Percentiles rank a stretch among this genome's conserved stretches.
Conservation (phyloP, 1,140 invertebrate genomes). For the Drosophila lini region DNA sequence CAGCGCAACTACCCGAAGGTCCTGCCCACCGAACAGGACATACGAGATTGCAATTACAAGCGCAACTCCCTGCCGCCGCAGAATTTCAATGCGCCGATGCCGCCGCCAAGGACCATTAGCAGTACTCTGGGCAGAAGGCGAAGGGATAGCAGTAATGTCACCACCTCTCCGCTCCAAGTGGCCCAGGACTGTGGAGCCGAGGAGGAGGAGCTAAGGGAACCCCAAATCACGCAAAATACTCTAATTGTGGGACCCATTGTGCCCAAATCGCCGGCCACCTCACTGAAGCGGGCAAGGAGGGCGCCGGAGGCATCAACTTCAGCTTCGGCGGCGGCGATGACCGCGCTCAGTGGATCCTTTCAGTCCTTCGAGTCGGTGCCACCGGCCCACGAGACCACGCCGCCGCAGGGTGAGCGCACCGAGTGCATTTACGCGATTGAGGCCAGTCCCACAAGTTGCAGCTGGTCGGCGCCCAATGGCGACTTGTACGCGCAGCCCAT, state of each 20-base stretch:
- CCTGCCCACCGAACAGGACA: slow-evolving; percentile 86
- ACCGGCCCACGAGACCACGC: slow-evolving; percentile 65
- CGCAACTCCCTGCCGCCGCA: slow-evolving; percentile 78
- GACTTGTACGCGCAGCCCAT: slow-evolving; percentile 74
- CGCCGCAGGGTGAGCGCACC: slow-evolving; percentile 71
- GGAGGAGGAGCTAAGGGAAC: slow-evolving; percentile 80
- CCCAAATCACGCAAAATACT: slow-evolving; percentile 85
- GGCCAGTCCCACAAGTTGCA: slow-evolving; percentile 33
- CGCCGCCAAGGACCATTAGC: slow-evolving; percentile 78
- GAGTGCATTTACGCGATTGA: slow-evolving; percentile 72
- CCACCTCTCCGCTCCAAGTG: slow-evolving; percentile 84
- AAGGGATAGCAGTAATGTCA: slow-evolving; percentile 75
- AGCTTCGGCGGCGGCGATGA: slow-evolving; percentile 1
- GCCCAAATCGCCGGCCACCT: slow-evolving; percentile 77
- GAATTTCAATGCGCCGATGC: slow-evolving; percentile 86
- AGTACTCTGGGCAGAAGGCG: slow-evolving; percentile 86
- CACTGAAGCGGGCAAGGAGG: slow-evolving; percentile 47
- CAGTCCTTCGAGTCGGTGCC: slow-evolving; percentile 76
- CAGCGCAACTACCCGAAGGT: slow-evolving; percentile 93
- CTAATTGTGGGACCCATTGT: slow-evolving; percentile 86
- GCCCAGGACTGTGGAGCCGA: slow-evolving; percentile 79
- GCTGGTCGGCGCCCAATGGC: slow-evolving; percentile 63
- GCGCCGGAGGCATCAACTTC: neutral
- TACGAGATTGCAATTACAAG: slow-evolving; percentile 42
- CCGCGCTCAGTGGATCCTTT: slow-evolving; percentile 65